These are phyloP conservation scores for Aurelia sp. DNA, from an alignment of 30 jellyfish, hydroid and myxozoan species.

Conservation along the genomic window DNA sequence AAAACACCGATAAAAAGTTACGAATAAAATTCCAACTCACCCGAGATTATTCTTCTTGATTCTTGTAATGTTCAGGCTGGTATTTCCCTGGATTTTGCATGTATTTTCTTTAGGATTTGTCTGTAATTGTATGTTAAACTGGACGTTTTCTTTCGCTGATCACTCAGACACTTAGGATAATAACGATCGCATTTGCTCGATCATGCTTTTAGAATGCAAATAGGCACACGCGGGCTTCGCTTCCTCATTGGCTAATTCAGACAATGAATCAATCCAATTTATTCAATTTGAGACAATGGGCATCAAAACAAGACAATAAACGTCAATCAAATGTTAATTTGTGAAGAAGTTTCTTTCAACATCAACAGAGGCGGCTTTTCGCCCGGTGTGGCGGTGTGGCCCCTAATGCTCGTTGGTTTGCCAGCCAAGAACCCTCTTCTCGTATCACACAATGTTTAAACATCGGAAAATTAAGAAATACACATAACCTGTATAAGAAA, in stretches of 20 bases:
- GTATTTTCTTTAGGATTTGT: conserved; percentile 68
- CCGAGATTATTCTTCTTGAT: no score
- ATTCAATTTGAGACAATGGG: conserved; percentile 52
- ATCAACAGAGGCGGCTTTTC: conserved; percentile 43
- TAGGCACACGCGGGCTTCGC: conserved; percentile 81
- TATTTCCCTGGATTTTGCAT: neutral
- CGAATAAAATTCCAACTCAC: no score
- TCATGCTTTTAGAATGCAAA: conserved; percentile 79
- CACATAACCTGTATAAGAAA: no score
- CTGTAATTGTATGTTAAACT: conserved; percentile 59
- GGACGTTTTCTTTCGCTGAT: conserved; percentile 1
- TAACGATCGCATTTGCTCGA: conserved; percentile 65
- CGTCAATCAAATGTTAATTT: conserved; percentile 75
- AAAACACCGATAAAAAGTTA: no score
- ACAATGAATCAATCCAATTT: conserved; percentile 63
- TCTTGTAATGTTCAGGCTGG: no score
- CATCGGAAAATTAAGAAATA: no score
- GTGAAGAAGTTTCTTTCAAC: conserved; percentile 61
- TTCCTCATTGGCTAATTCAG: conserved; percentile 54
- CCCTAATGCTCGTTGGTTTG: no score
- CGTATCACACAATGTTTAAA: no score
- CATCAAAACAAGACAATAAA: conserved; percentile 53
- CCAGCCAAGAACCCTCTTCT: no score
- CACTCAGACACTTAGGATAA: conserved; percentile 68
- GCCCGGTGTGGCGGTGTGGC: no score